Base-by-base conservation (phyloP, 2,888 invertebrate species). In the Dexiosoma caninum region DNA sequence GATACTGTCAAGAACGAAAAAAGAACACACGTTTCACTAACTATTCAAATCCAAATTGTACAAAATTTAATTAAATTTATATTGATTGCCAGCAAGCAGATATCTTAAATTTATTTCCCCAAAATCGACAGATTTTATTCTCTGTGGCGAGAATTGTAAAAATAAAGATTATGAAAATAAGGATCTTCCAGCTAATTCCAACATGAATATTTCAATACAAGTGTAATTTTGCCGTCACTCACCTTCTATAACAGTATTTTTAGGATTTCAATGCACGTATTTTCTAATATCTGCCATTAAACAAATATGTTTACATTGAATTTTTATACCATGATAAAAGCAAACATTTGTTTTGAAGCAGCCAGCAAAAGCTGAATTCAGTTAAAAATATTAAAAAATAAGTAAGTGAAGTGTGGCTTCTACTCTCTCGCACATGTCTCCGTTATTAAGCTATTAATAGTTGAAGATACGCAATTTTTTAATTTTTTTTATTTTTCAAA, bases 231-330 rank as follows among this genome's bases (percentile, higher is more conserved):
- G 2, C 21, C n/a, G n/a, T n/a, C 23, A 35, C 46, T 27, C 30
- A 46, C 14, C n/a, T 21, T 10, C 5, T 10, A n/a, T 30, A 30
- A 55, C 27, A 72, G 9, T 7, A n/a, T n/a, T 42, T 27, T 60
- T 42, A 44, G 51, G 8, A 35, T 35, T 57, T 46, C 57, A 30
- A 35, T 57, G 19, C 66, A 59, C 66, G 40, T 66, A 30, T 27
- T 40, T 21, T n/a, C 8, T 23, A 27, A 23, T 66, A 49, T 42
- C 10, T 32, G 14, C 23, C 49, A 67, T 59, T 40, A 59, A 51
- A 42, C 35, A 57, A 75, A 66, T 59, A 42, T 66, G 57, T 32
- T 46, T 46, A 19, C 40, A 51, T 14, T 9, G 67, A 37, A 60
- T 9, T 10, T 60, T 42, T 32, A 37, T n/a, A 16, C n/a, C 4